A percentile compares a stretch with the other conserved stretches of the same genome.
phyloP scores from a whole-genome alignment of 2,797 vertebrate species.

The Hemibagrus guttatus region DNA sequence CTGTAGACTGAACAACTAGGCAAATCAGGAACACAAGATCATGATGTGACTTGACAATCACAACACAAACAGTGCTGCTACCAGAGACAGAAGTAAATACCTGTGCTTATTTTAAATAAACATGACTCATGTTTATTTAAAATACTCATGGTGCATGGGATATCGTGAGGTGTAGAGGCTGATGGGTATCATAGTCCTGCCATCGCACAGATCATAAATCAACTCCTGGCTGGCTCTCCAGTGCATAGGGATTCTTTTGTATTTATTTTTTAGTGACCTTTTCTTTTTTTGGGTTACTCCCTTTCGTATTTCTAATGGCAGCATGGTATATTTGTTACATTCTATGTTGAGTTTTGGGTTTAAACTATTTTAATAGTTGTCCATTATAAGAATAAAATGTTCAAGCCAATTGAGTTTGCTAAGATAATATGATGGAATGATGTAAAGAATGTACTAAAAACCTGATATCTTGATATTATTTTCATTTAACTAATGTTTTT shows the following conservation, averaged over 20 bases:
- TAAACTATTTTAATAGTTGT: not conserved
- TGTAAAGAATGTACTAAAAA: not conserved
- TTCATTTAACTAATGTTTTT: not conserved
- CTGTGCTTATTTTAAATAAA: too few species aligned
- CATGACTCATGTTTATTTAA: too few species aligned
- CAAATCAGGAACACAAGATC: too few species aligned
- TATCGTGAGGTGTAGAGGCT: too few species aligned
- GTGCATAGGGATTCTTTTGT: not conserved
- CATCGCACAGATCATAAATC: not conserved
- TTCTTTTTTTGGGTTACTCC: not conserved
- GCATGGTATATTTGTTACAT: not conserved
- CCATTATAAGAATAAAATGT: not conserved
- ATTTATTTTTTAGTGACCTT: too few species aligned
- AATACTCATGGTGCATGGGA: too few species aligned
- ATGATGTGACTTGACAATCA: too few species aligned
- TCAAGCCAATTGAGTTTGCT: not conserved
- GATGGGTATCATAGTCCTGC: too few species aligned
- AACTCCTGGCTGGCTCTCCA: not conserved
- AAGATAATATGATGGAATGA: not conserved
- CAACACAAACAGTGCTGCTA: too few species aligned
- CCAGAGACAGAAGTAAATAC: too few species aligned
- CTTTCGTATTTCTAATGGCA: too few species aligned
- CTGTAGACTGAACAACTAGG: too few species aligned
- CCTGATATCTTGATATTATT: not conserved
- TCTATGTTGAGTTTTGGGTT: not conserved